Percentiles rank a stretch among this genome's conserved stretches.
These are phyloP conservation scores for Pteromalus puparum DNA, from an alignment of 1,140 invertebrate genomes.

Conservation along the genomic window DNA sequence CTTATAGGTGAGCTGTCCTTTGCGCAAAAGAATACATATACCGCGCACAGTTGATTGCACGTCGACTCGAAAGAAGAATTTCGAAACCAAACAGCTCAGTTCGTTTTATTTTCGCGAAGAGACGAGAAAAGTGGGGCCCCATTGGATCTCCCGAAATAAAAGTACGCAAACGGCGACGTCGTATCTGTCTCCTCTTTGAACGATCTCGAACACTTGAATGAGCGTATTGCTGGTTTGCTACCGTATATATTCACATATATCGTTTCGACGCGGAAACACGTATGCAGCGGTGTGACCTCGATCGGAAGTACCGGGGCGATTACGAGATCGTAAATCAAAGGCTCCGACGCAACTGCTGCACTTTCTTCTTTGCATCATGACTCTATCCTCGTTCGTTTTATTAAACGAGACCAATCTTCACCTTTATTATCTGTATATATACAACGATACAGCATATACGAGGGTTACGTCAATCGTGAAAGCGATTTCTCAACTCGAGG, in stretches of 20 bases:
- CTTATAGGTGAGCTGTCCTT: too few relatives aligned
- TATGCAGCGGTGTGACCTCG: slow-evolving; percentile 2
- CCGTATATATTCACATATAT: neutral
- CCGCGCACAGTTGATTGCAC: neutral
- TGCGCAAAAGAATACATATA: too few relatives aligned
- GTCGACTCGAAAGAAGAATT: neutral
- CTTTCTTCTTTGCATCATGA: neutral
- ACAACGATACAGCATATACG: too few relatives aligned
- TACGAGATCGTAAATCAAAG: slow-evolving; percentile 46
- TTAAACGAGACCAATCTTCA: neutral
- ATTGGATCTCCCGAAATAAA: neutral
- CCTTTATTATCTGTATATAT: neutral
- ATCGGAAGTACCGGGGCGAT: slow-evolving; percentile 33
- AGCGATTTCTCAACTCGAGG: slow-evolving; percentile 16
- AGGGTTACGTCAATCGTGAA: slow-evolving; percentile 6
- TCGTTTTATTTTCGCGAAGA: neutral
- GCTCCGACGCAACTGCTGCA: neutral
- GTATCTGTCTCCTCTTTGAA: neutral
- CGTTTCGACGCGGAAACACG: slow-evolving; percentile 20
- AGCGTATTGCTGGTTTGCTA: neutral
- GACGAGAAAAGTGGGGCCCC: too few relatives aligned
- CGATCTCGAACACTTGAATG: slow-evolving; percentile 1
- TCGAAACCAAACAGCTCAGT: neutral
- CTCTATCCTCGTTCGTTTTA: neutral
- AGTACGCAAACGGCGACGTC: neutral